Evolutionary conservation across 2,888 invertebrate genomes (phyloP).

Genomic region (Frankliniella intonsa): DNA sequence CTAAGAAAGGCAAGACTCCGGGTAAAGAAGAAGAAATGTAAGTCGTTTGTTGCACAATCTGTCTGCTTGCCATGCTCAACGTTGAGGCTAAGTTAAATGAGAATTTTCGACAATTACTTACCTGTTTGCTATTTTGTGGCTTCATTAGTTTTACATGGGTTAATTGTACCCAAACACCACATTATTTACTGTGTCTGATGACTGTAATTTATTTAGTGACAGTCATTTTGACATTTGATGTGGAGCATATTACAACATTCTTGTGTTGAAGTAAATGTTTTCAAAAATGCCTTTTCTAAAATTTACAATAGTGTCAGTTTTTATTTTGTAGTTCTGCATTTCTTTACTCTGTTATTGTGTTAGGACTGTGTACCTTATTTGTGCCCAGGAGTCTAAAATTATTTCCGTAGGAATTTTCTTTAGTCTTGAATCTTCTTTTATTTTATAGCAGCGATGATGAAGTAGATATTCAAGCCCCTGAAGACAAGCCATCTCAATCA

Average conservation of each 20-base stretch:
- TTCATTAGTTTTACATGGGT: not conserved
- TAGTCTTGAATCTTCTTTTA: no score
- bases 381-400: no score
- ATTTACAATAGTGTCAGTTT: no score
- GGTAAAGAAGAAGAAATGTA: constrained; percentile 61
- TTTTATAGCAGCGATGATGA: constrained; percentile 35
- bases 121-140: constrained; percentile 29
- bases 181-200: not conserved
- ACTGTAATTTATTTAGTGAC: not conserved
- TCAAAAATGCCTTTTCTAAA: no score
- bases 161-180: not conserved
- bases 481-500: constrained; percentile 32
- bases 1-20: constrained; percentile 77
- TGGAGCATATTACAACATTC: no score
- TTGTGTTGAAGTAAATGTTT: not conserved
- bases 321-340: no score
- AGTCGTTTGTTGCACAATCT: constrained; percentile 37
- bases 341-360: no score
- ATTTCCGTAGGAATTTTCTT: not conserved
- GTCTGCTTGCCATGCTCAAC: constrained; percentile 32
- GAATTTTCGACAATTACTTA: no score
- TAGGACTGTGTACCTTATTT: not conserved
- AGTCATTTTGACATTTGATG: no score
- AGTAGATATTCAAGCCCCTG: constrained; percentile 34
- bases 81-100: constrained; percentile 34